These are phyloP conservation scores for Lophius americanus DNA, from an alignment of 2,797 vertebrate species.

Conservation along the genomic window DNA sequence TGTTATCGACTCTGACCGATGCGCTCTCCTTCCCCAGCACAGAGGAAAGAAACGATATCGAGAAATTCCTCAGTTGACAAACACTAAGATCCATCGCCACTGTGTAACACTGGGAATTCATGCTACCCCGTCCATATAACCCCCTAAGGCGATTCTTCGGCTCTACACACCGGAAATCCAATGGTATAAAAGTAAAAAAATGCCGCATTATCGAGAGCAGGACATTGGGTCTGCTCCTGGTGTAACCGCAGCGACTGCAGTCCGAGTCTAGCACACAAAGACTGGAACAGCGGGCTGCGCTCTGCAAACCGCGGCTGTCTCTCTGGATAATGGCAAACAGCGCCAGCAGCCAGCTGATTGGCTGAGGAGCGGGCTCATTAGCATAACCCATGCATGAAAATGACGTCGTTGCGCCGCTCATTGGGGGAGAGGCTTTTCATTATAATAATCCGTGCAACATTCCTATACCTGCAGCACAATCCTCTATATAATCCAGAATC, in stretches of 20 bases:
- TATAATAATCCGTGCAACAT: constrained; percentile 35
- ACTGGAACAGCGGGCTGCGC: constrained; percentile 72
- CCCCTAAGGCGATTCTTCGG: constrained; percentile 1
- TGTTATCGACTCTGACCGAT: constrained; percentile 88
- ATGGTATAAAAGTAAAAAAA: constrained; percentile 67
- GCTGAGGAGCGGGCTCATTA: constrained; percentile 52
- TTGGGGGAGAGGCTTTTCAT: constrained; percentile 68
- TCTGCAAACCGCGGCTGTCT: constrained; percentile 50
- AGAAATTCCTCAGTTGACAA: constrained; percentile 95
- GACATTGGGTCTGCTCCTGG: constrained; percentile 26
- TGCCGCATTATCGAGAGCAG: constrained; percentile 52
- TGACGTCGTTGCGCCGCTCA: constrained; percentile 25
- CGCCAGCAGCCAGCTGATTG: constrained; percentile 74
- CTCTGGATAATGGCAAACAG: constrained; percentile 64
- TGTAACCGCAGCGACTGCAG: constrained; percentile 36
- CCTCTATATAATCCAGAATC: constrained; percentile 19
- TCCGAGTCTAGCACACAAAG: constrained; percentile 75
- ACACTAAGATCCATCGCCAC: constrained; percentile 97
- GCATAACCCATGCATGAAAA: constrained; percentile 46
- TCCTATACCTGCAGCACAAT: constrained; percentile 40
- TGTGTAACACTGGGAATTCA: constrained; percentile 90
- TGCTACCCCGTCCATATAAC: constrained; percentile 75
- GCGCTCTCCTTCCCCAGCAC: constrained; percentile 90
- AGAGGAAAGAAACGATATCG: constrained; percentile 94
- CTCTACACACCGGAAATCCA: constrained; percentile 32